Conservation (phyloP, 2,888 invertebrate species). For the Therioaphis trifolii region DNA sequence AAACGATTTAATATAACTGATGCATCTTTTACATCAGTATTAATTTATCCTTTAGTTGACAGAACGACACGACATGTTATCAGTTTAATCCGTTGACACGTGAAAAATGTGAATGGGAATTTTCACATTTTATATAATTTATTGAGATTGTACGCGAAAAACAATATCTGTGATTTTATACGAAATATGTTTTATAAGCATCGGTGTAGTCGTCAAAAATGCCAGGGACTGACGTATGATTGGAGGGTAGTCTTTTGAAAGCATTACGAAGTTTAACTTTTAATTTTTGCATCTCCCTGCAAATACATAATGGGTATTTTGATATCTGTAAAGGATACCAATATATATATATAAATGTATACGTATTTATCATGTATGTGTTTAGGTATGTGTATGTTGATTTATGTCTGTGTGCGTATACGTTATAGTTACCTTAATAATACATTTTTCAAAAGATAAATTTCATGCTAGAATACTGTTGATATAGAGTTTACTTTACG, state of each 20-base stretch:
- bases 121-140: background rate
- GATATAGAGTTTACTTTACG: background rate
- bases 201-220: too few relatives aligned
- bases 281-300: background rate
- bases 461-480: slow-evolving; percentile 15
- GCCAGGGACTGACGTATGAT: background rate
- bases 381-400: background rate
- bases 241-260: background rate
- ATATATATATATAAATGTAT: background rate
- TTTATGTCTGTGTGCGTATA: background rate
- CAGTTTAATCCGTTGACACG: background rate
- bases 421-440: background rate
- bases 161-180: background rate
- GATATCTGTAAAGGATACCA: background rate
- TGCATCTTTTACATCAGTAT: too few relatives aligned
- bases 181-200: background rate
- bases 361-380: too few relatives aligned
- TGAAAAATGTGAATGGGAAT: background rate
- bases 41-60: too few relatives aligned
- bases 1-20: too few relatives aligned
- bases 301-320: too few relatives aligned
- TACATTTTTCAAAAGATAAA: slow-evolving; percentile 26
- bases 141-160: background rate
- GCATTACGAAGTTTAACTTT: slow-evolving; percentile 6
- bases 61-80: background rate